Conservation (phyloP, 2,888 invertebrate species). For the Scaptomyza tumidula region DNA sequence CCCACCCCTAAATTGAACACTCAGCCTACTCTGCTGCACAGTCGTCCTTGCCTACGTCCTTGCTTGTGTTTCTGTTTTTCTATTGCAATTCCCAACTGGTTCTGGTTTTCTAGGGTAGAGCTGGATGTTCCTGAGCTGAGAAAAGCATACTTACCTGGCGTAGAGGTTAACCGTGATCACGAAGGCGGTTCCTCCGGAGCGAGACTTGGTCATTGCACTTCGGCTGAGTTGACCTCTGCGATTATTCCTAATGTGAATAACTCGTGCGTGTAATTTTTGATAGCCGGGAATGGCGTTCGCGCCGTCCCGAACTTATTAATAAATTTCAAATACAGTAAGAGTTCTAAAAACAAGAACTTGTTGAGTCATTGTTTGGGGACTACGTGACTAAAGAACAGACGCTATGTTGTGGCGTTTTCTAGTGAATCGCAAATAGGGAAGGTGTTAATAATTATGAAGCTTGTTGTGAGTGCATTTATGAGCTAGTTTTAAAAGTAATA, state of each 20-base stretch:
- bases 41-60: slow-evolving; percentile 16
- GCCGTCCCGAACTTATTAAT: slow-evolving; percentile 62
- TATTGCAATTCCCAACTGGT: slow-evolving; percentile 44
- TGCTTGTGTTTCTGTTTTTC: background rate
- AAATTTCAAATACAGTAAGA: slow-evolving; percentile 6
- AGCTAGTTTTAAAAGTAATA: no score
- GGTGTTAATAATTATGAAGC: no score
- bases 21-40: background rate
- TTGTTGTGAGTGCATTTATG: no score
- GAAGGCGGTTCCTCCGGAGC: slow-evolving; percentile 77
- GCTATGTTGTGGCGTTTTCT: no score
- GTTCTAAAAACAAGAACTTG: no score
- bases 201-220: slow-evolving; percentile 75
- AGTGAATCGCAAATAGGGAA: no score
- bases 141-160: slow-evolving; percentile 72
- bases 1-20: slow-evolving; percentile 4
- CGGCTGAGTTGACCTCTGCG: slow-evolving; percentile 75
- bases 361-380: no score
- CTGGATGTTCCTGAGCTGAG: slow-evolving; percentile 14
- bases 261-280: slow-evolving; percentile 74
- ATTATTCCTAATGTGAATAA: slow-evolving; percentile 77
- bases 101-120: background rate
- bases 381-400: no score
- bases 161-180: slow-evolving; percentile 78
- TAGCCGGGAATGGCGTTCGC: slow-evolving; percentile 76